Conservation (phyloP, 2,113 vertebrate genomes). For the Leucoraja erinaceus region DNA sequence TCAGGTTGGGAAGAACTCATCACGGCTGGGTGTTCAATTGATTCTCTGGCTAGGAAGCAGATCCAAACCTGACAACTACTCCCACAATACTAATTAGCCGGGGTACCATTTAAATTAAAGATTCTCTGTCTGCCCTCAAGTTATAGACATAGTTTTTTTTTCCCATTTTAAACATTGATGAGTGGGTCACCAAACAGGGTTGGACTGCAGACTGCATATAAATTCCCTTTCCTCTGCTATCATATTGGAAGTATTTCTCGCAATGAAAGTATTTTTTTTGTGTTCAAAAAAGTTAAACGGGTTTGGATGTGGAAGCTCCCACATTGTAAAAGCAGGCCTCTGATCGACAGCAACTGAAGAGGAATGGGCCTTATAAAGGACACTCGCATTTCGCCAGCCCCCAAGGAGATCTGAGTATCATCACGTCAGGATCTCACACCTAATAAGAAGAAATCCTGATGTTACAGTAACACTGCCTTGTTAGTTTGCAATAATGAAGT, state of each 20-base stretch:
- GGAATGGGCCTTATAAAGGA: no score
- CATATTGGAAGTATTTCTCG: conserved; percentile 8
- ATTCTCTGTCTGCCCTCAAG: conserved; percentile 22
- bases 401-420: neutral
- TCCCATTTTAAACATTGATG: neutral
- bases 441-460: neutral
- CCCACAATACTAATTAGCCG: conserved; percentile 31
- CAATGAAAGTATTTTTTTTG: neutral
- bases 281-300: neutral
- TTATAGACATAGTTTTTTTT: conserved; percentile 18
- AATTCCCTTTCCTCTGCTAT: neutral
- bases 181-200: conserved; percentile 9
- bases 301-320: neutral
- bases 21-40: conserved; percentile 26
- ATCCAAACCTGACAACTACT: neutral
- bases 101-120: conserved; percentile 29
- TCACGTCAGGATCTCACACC: neutral
- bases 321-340: neutral
- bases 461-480: neutral
- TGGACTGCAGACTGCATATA: neutral
- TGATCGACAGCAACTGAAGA: neutral
- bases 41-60: neutral
- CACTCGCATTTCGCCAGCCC: neutral
- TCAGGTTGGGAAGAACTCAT: neutral
- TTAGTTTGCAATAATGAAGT: neutral